Conservation (phyloP, 1,140 invertebrate species). For the Homalodisca vitripennis region DNA sequence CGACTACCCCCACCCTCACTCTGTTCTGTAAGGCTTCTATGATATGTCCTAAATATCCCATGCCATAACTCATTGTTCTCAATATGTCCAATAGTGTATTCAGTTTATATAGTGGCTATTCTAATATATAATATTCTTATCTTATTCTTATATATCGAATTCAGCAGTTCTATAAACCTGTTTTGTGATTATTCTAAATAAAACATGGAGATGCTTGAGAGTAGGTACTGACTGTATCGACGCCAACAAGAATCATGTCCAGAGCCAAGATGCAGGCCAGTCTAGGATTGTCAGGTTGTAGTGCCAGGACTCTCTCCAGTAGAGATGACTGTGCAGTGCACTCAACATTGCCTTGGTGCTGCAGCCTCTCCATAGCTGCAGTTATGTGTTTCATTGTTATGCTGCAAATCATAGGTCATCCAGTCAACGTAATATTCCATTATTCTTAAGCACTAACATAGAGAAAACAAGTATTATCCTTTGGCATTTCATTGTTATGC, state of each 20-base stretch:
- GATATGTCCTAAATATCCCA: no score
- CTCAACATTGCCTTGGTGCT: slow-evolving; percentile 49
- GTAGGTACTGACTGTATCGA: slow-evolving; percentile 72
- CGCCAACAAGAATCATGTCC: slow-evolving; percentile 83
- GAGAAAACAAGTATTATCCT: no score
- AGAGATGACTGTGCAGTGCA: slow-evolving; percentile 57
- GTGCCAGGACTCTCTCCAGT: slow-evolving; percentile 59
- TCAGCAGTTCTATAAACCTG: background rate
- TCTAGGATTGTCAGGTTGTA: slow-evolving; percentile 60
- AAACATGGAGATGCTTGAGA: no score
- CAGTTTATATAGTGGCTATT: no score
- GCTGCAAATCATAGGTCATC: slow-evolving; percentile 52
- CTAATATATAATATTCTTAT: background rate
- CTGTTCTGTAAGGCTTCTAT: no score
- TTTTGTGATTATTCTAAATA: background rate
- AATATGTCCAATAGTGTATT: no score
- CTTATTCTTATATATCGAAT: background rate
- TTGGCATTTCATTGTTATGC: no score
- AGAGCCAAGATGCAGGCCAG: slow-evolving; percentile 74
- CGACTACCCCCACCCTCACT: no score
- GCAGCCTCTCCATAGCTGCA: slow-evolving; percentile 48
- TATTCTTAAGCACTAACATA: no score
- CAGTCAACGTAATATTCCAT: no score
- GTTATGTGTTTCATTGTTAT: slow-evolving; percentile 62
- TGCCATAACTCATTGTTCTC: no score